phyloP scores from a whole-genome alignment of 2,888 invertebrate species.

The Thyatira batis region DNA sequence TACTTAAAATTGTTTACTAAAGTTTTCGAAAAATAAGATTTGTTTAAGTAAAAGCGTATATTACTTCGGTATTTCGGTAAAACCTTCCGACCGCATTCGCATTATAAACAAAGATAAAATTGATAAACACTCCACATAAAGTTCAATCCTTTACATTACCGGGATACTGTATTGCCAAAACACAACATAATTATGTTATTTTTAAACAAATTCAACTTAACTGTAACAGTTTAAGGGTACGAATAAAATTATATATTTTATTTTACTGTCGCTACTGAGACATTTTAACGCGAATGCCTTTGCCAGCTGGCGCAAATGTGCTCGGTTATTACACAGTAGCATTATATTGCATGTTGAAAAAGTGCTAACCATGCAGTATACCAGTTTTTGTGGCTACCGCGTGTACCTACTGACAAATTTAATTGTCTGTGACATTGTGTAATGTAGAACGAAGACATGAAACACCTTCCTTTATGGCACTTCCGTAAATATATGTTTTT shows the following conservation, averaged over 20 bases:
- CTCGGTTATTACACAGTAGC: slow-evolving; percentile 47
- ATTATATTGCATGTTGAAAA: slow-evolving; percentile 35
- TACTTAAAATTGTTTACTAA: no score
- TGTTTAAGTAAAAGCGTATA: background rate
- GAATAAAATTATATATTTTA: slow-evolving; percentile 15
- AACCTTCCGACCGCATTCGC: background rate
- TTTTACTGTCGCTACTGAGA: slow-evolving; percentile 38
- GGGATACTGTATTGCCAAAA: background rate
- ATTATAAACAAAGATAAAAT: background rate
- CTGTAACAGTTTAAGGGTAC: slow-evolving; percentile 3
- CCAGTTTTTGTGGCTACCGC: slow-evolving; percentile 33
- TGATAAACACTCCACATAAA: background rate
- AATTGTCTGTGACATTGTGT: background rate
- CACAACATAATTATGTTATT: slow-evolving; percentile 3
- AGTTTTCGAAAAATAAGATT: no score
- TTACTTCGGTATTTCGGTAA: background rate
- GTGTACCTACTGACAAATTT: background rate
- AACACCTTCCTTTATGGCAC: slow-evolving; percentile 5
- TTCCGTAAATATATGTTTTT: slow-evolving; percentile 3
- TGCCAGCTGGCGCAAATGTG: slow-evolving; percentile 38
- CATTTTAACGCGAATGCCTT: slow-evolving; percentile 31
- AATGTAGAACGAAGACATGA: slow-evolving; percentile 3
- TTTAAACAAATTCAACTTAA: slow-evolving; percentile 8
- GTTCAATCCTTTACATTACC: background rate
- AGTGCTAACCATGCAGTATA: slow-evolving; percentile 21